Base-by-base conservation (phyloP, 2,797 vertebrate genomes). In the Paedocypris micromegethes region DNA sequence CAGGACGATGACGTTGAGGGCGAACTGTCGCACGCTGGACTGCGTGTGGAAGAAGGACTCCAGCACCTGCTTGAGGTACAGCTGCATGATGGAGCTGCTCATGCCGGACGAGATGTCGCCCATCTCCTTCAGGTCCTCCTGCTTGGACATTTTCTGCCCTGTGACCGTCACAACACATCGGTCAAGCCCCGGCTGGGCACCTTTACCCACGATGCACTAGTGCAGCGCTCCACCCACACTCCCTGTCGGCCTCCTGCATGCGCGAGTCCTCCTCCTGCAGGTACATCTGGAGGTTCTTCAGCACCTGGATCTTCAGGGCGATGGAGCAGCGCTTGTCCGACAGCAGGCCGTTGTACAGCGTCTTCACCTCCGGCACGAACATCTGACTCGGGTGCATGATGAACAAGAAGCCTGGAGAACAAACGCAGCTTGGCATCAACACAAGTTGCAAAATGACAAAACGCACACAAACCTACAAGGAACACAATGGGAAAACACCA, bases 41-140 rank as follows among this genome's bases (percentile, higher is more conserved):
- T 97, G 94, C 3, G 83, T 91, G 83, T 95, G 92, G 82, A 97
- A 96, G 85, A 98, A 98, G 0, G 93, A 93, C 87, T 97, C 95
- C 76, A 97, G 85, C 83, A 98, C 93, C 84, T 98, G 94, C 88
- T 98, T 98, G 75, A 98, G 90, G 88, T 98, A 98, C 43, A 98
- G 94, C 86, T 98, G 95, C 95, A 98, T 98, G 80, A 98, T 98
- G 80, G 95, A 97, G 86, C 95, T 97, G 86, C 95, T 98, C 95
- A 98, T 97, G 74, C 95, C 95, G 74, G 95, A 98, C 77, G 95
- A 97, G 83, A 98, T 93, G 81, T 98, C 96, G 39, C 96, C 96
- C 96, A 98, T 98, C 88, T 98, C 96, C 88, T 98, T 98, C 72
- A 98, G 85, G 83, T 98, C 96, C 88, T 98, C 96, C 80, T 97